Conservation (phyloP, 2,797 vertebrate genomes). For the Protonibea diacanthus region DNA sequence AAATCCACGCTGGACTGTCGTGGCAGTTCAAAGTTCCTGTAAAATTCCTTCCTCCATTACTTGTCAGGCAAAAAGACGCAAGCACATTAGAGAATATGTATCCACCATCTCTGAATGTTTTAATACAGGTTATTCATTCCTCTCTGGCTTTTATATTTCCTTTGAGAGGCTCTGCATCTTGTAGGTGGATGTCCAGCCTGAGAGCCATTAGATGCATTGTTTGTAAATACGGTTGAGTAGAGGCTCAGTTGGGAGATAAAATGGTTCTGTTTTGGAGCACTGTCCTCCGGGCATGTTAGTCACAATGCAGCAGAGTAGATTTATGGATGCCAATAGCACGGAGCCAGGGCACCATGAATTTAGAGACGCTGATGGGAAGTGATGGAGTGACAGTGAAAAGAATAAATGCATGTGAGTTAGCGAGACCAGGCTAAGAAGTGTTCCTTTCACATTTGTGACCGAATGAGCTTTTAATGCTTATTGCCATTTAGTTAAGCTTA, state of each 20-base stretch:
- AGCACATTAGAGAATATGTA: conserved; percentile 21
- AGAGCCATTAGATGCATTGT: conserved; percentile 74
- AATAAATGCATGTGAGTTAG: conserved; percentile 35
- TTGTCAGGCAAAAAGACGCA: not conserved
- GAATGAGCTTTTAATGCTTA: conserved; percentile 44
- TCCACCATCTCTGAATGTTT: conserved; percentile 32
- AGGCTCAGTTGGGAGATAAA: conserved; percentile 68
- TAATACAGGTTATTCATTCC: conserved; percentile 48
- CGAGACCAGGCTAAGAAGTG: conserved; percentile 5
- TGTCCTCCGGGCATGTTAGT: conserved; percentile 70
- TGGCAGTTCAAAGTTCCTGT: not conserved
- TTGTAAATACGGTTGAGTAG: conserved; percentile 68
- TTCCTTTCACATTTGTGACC: conserved; percentile 43
- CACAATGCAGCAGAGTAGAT: conserved; percentile 70
- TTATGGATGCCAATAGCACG: conserved; percentile 67
- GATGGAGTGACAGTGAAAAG: conserved; percentile 61
- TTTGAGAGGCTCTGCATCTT: conserved; percentile 42
- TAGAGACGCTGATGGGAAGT: conserved; percentile 61
- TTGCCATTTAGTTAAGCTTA: conserved; percentile 27
- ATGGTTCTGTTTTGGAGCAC: conserved; percentile 61
- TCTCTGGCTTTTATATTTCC: conserved; percentile 56
- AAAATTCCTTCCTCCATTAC: not conserved
- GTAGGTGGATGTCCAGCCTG: conserved; percentile 61
- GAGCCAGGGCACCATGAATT: conserved; percentile 53
- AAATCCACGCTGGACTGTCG: not conserved